phyloP scores from a whole-genome alignment of 2,113 vertebrate species.

The Ahaetulla prasina region DNA sequence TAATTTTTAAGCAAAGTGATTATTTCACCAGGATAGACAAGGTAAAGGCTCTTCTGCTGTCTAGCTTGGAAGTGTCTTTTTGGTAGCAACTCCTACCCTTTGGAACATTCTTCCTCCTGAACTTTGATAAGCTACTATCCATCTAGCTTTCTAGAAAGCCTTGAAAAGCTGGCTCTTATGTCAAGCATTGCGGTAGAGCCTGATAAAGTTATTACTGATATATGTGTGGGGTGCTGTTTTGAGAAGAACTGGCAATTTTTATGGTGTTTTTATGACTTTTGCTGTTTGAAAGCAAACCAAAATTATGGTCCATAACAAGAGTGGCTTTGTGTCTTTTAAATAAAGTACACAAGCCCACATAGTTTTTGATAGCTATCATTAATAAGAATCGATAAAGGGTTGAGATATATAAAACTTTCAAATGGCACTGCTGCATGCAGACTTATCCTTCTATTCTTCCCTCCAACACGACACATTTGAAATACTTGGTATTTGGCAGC shows the following conservation, averaged over 20 bases:
- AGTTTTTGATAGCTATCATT: background rate
- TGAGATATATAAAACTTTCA: background rate
- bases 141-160: background rate
- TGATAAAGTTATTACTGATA: background rate
- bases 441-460: background rate
- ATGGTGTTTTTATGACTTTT: background rate
- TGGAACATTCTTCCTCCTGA: background rate
- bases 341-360: background rate
- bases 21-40: background rate
- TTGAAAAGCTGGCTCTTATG: background rate
- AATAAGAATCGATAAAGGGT: background rate
- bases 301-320: background rate
- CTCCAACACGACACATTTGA: background rate
- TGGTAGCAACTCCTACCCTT: background rate
- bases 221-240: background rate
- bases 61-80: background rate
- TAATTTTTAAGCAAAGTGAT: background rate
- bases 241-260: background rate
- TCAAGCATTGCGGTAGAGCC: background rate
- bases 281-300: background rate
- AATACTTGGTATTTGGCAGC: background rate
- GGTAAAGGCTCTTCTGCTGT: background rate
- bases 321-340: background rate
- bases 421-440: background rate
- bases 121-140: background rate